Evolutionary conservation across 2,113 vertebrate genomes (phyloP), one percentile per base, ranked within the genome.

Genomic region (Mesocricetus auratus): DNA sequence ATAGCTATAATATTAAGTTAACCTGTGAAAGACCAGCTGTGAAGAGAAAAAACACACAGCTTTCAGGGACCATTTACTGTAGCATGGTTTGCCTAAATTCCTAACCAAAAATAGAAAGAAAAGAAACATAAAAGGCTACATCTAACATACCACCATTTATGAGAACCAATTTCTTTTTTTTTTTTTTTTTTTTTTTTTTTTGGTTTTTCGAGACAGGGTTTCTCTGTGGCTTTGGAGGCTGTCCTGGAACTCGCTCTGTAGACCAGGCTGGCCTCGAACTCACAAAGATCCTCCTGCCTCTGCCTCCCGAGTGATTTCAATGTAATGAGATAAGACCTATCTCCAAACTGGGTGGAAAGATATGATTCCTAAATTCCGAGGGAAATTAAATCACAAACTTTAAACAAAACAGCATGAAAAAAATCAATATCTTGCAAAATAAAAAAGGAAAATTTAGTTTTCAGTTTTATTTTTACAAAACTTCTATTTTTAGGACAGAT

Each of bases 371-470:
- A 68, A 98, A 94, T 96, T 97, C 97, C 89, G 97, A 97, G 96
- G 95, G 95, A 98, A 96, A 69, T 95, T 94, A 97, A 97, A 97
- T 93, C 91, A 96, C 89, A 89, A 96, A 95, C 78, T 97, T 98
- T 97, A 96, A 97, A 97, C 94, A 98, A 96, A 97, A 94, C 97
- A 97, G 93, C 88, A 94, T 75, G n/a, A 98, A 97, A 94, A 77
- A 98, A 97, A 98, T 98, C 98, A 97, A 97, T 97, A 96, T 19
- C 64, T 97, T 94, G 97, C 95, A 97, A 97, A 98, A 98, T 97
- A 98, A 96, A 60, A 96, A 98, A 98, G 94, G 19, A 93, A 97
- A 97, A 97, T 98, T 97, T 93, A 95, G 94, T 92, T 96, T 98
- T 96, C 79, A 93, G 86, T 45, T 93, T 95, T 96, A 82, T 97